These are phyloP conservation scores for Philhelius pedissequus DNA, from an alignment of 2,888 invertebrate species.

Conservation along the genomic window DNA sequence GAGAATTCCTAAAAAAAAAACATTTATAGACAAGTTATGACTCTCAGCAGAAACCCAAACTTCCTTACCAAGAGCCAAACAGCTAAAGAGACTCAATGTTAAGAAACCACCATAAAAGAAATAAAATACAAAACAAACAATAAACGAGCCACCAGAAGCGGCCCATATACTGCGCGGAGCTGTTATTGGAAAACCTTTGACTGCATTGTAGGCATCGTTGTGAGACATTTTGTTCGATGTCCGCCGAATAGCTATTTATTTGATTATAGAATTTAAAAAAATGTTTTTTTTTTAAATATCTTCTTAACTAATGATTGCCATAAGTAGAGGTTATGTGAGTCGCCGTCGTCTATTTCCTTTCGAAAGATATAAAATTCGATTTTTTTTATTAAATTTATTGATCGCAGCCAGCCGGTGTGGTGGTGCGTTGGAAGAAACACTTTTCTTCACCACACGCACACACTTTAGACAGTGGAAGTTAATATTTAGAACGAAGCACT, in stretches of 20 bases:
- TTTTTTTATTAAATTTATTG: slow-evolving; percentile 1
- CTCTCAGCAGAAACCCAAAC: neutral
- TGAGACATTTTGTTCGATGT: slow-evolving; percentile 70
- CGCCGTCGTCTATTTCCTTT: neutral
- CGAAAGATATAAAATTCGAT: neutral
- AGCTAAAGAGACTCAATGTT: slow-evolving; percentile 84
- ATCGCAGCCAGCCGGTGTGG: slow-evolving; percentile 4
- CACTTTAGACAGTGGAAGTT: neutral
- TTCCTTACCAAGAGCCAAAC: slow-evolving; percentile 85
- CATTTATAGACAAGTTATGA: neutral
- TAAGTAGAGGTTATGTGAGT: neutral
- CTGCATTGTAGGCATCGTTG: slow-evolving; percentile 74
- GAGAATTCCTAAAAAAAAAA: slow-evolving; percentile 82
- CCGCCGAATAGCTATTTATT: neutral
- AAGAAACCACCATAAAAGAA: slow-evolving; percentile 90
- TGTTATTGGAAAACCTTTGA: slow-evolving; percentile 69
- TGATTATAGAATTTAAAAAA: neutral
- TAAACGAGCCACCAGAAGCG: slow-evolving; percentile 85
- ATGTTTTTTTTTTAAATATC: neutral
- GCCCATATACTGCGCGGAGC: slow-evolving; percentile 86
- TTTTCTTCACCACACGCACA: neutral
- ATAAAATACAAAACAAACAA: slow-evolving; percentile 88
- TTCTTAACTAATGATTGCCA: slow-evolving; percentile 11
- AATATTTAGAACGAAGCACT: neutral
- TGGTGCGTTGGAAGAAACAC: neutral